These are phyloP conservation scores for Mythimna lalbum DNA, from an alignment of 2,888 invertebrate species.

Conservation along the genomic window DNA sequence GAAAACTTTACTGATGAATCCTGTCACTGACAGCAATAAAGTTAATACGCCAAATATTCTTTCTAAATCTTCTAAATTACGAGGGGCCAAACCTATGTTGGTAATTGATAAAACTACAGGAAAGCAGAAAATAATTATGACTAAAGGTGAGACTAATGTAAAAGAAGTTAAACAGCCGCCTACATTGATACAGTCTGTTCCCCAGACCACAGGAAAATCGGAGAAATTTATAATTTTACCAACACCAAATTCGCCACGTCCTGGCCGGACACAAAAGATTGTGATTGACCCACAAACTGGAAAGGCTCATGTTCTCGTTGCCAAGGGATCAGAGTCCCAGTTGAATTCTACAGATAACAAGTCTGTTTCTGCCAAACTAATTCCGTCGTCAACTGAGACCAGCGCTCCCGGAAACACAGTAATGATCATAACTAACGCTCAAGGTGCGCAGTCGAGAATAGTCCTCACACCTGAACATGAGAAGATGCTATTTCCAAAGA, in stretches of 20 bases:
- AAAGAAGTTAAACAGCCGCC: constrained; percentile 80
- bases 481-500: constrained; percentile 90
- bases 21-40: constrained; percentile 79
- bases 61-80: constrained; percentile 86
- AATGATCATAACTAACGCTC: constrained; percentile 92
- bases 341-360: constrained; percentile 75
- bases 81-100: constrained; percentile 86
- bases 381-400: constrained; percentile 78
- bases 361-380: constrained; percentile 83
- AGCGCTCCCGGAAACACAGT: constrained; percentile 88
- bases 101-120: constrained; percentile 87
- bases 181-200: constrained; percentile 75
- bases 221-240: constrained; percentile 88
- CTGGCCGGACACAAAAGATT: constrained; percentile 85
- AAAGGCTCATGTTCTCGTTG: constrained; percentile 84
- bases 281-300: constrained; percentile 88
- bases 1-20: constrained; percentile 84
- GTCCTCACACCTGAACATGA: constrained; percentile 91
- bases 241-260: constrained; percentile 78
- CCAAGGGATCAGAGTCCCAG: constrained; percentile 77
- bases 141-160: constrained; percentile 79
- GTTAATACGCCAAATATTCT: constrained; percentile 87
- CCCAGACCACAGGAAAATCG: constrained; percentile 75
- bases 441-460: constrained; percentile 91
- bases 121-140: constrained; percentile 87